phyloP scores from a whole-genome alignment of 2,888 invertebrate genomes.

The Harmothoe impar region DNA sequence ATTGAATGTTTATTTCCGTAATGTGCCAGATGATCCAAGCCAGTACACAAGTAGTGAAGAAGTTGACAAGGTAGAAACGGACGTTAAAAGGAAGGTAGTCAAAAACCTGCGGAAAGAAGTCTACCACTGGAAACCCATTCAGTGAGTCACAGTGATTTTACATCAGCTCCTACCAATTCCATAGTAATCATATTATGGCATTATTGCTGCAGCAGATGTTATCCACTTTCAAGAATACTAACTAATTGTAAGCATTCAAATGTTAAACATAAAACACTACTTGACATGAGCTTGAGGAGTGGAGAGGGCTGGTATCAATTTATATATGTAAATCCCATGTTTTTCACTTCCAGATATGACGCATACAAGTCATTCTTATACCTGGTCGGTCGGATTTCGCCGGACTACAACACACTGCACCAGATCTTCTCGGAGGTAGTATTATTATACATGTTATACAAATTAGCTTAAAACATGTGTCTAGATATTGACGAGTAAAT shows the following conservation, averaged over 20 bases:
- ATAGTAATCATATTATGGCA: too few species aligned
- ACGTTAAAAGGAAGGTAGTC: slow-evolving; percentile 30
- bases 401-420: slow-evolving; percentile 39
- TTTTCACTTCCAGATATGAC: slow-evolving; percentile 46
- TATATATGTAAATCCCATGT: too few species aligned
- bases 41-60: slow-evolving; percentile 7
- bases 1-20: background rate
- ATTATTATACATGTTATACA: background rate
- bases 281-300: too few species aligned
- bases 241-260: too few species aligned
- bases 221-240: too few species aligned
- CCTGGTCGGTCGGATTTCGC: slow-evolving; percentile 27
- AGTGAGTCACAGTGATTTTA: slow-evolving; percentile 9
- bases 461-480: background rate
- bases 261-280: too few species aligned
- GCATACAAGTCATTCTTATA: slow-evolving; percentile 56
- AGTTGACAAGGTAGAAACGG: background rate
- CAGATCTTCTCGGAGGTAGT: slow-evolving; percentile 59
- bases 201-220: too few species aligned
- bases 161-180: too few species aligned
- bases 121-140: slow-evolving; percentile 43
- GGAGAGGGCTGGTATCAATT: too few species aligned
- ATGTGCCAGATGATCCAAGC: background rate
- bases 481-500: too few species aligned
- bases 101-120: slow-evolving; percentile 29